Evolutionary conservation across 2,797 vertebrate species (phyloP), one percentile per base, ranked within the genome.

Genomic region (Antennarius maculatus): DNA sequence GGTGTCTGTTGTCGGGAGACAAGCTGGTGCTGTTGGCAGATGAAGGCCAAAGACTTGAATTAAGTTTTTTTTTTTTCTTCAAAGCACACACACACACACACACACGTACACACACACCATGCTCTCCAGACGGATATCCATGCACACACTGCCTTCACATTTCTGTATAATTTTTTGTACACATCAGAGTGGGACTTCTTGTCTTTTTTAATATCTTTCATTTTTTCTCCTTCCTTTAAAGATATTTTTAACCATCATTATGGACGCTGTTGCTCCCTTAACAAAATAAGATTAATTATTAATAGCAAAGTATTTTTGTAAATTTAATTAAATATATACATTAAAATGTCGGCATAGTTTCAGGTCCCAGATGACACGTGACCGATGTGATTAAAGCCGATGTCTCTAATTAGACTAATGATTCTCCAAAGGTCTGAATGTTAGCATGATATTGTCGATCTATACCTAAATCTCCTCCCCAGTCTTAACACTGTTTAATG

Each of bases 11-110:
- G 31, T 80, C 70, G 59, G 50, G 74, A 69, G 43, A 74, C 57
- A 71, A 75, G 74, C 59, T 54, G 52, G 48, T 51, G 61, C 59
- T 43, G 57, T 55, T 47, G 71, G 70, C 76, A 78, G 76, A 60
- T 75, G 60, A 78, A 83, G 65, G 76, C 52, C 73, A 54, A 49
- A 73, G 16, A 42, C 65, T 52, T 54, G 12, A 12, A 43, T 43
- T 43, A 42, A 60, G 42, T 54, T 42, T 41, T 31, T 1, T 7
- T 12, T 12, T 42, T 14, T 54, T 55, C 13, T 37, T 43, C n/a
- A 7, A 16, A 57, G 6, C 28, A 11, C 41, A 42, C 9, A 42
- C 41, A 42, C 10, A 11, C 41, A 14, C 3, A 42, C 2, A 23
- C 41, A 14, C 3, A 42, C 2, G 2, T 23, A 23, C 23, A 23